These are phyloP conservation scores for Platycheirus albimanus DNA, from an alignment of 2,888 invertebrate genomes.

Conservation along the genomic window DNA sequence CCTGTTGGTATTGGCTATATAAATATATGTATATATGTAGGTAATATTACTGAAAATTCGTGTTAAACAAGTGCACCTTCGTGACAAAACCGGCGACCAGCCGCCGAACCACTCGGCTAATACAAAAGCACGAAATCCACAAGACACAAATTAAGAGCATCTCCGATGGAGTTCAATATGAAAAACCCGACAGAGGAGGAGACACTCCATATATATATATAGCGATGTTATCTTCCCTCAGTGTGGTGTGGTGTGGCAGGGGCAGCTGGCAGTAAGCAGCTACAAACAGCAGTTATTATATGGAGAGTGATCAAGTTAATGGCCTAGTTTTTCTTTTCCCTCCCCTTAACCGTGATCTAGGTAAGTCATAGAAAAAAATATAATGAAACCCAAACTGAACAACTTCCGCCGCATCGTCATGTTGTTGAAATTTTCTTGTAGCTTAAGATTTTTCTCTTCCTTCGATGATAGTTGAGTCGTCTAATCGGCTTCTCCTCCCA, in stretches of 20 bases:
- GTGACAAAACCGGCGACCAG: constrained; percentile 66
- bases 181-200: constrained; percentile 26
- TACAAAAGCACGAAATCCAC: constrained; percentile 50
- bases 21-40: constrained; percentile 6
- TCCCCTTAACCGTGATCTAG: constrained; percentile 43
- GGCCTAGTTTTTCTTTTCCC: constrained; percentile 57
- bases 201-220: constrained; percentile 2
- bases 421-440: constrained; percentile 54
- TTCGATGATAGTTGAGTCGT: constrained; percentile 66
- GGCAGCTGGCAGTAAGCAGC: too few relatives aligned
- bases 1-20: background rate
- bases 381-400: constrained; percentile 45
- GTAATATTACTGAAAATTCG: constrained; percentile 53
- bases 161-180: constrained; percentile 49
- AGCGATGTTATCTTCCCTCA: constrained; percentile 50
- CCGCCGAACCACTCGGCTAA: background rate
- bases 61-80: constrained; percentile 73
- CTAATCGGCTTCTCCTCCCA: constrained; percentile 63
- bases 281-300: constrained; percentile 60
- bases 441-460: constrained; percentile 37
- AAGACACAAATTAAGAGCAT: constrained; percentile 72
- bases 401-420: constrained; percentile 67
- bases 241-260: too few relatives aligned
- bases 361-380: constrained; percentile 34
- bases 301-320: constrained; percentile 64